Conservation (phyloP, 2,888 invertebrate genomes). For the Chesias legatella region DNA sequence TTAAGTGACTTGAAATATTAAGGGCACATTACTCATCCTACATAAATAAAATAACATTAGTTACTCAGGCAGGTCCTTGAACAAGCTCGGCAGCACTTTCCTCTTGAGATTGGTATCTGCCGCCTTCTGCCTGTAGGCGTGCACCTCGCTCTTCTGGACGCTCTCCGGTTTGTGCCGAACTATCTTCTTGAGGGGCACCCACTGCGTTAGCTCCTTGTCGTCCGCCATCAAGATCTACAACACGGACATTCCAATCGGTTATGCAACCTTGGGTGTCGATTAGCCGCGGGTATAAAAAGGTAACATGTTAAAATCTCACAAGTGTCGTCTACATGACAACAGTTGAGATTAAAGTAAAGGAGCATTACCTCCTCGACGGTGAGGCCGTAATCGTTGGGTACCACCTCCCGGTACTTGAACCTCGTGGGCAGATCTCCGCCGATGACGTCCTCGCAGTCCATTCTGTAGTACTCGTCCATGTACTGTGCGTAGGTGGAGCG, state of each 20-base stretch:
- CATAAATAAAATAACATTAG: constrained; percentile 17
- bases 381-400: constrained; percentile 95
- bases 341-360: not conserved
- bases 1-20: too few species aligned
- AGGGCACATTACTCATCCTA: too few species aligned
- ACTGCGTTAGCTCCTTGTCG: constrained; percentile 95
- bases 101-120: constrained; percentile 87
- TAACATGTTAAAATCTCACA: too few species aligned
- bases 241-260: too few species aligned
- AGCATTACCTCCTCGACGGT: constrained; percentile 89
- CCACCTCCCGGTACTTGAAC: constrained; percentile 94
- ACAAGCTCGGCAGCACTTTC: constrained; percentile 89
- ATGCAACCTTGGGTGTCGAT: too few species aligned
- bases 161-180: constrained; percentile 88
- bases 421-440: constrained; percentile 94
- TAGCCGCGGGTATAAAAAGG: too few species aligned
- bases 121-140: constrained; percentile 87
- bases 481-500: constrained; percentile 90
- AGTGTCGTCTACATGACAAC: too few species aligned
- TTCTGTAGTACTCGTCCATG: constrained; percentile 95
- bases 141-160: constrained; percentile 89
- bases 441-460: constrained; percentile 97
- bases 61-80: constrained; percentile 70
- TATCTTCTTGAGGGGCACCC: constrained; percentile 95
- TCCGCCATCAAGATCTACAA: constrained; percentile 92